Evolutionary conservation across 2,113 vertebrate genomes (phyloP), one percentile per base, ranked within the genome.

Genomic region (Alosa alosa): DNA sequence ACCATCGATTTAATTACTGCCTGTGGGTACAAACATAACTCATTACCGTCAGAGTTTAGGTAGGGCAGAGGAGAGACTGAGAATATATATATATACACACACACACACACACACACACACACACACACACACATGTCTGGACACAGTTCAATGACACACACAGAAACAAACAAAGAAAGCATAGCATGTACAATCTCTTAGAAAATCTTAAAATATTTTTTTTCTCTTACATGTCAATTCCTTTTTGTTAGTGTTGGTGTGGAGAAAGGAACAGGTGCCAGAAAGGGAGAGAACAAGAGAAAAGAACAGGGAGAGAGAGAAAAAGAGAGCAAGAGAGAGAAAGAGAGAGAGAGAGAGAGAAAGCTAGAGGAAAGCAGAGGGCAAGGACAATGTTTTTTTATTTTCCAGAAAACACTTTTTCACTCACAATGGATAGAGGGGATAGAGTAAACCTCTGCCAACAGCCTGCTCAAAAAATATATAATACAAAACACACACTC

Each of bases 401-500:
- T 31, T 9, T 25, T 10, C 20, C 18, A 31, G n/a, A 72, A 72
- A 72, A 36, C 64, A 36, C 64, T 72, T 72, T 72, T 72, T 72
- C 64, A 36, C 64, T 72, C 64, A 36, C 64, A 31, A 72, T 72
- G 13, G 25, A 72, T 72, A 25, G 31, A 72, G 64, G n/a, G 31
- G 31, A 31, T 31, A 31, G 64, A 36, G 31, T 13, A 31, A 36
- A 25, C n/a, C 10, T 72, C 64, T 36, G 64, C 64, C 64, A 78
- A 36, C 81, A 84, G 81, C 25, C 7, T 3, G 20, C 81, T 82
- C 72, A 81, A 85, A 88, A 88, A 86, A 88, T 86, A 88, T n/a
- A 83, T 45, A 52, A 45, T 10, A 57, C 22, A 72, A 86, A 46
- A 82, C 81, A 84, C 60, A 52, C 31, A 49, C 45, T 46, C n/a